Evolutionary conservation across 1,140 invertebrate genomes (phyloP).

Genomic region (Periplaneta americana): DNA sequence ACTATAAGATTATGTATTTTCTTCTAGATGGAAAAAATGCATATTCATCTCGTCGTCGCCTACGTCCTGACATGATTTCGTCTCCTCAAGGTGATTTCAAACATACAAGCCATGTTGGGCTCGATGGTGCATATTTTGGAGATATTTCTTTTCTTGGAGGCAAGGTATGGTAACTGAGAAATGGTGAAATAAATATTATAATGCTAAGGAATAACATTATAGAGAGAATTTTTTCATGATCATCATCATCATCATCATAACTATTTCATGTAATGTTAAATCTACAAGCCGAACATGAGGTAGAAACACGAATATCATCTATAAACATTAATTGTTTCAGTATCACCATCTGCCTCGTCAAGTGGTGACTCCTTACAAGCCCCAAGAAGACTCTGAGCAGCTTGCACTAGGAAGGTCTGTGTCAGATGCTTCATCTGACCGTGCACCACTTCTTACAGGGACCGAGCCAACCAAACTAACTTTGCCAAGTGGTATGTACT

Average conservation of each 20-base stretch:
- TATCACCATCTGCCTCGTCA: constrained; percentile 76
- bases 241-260: too few species aligned
- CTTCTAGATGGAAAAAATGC: constrained; percentile 43
- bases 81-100: constrained; percentile 94
- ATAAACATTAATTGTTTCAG: constrained; percentile 34
- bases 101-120: constrained; percentile 94
- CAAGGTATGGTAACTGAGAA: constrained; percentile 31
- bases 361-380: constrained; percentile 82
- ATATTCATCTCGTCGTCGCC: constrained; percentile 55
- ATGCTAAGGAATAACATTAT: too few species aligned
- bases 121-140: constrained; percentile 95
- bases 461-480: background rate
- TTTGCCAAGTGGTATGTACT: background rate
- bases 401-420: constrained; percentile 26
- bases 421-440: constrained; percentile 35
- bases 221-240: too few species aligned
- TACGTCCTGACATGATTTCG: constrained; percentile 92
- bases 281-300: too few species aligned
- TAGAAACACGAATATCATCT: too few species aligned
- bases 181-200: background rate
- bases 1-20: background rate
- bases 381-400: constrained; percentile 61
- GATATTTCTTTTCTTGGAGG: constrained; percentile 82
- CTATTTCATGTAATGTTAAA: background rate
- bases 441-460: constrained; percentile 33